Evolutionary conservation across 2,797 vertebrate species (phyloP), one percentile per base, ranked within the genome.

Genomic region (Peromyscus eremicus): DNA sequence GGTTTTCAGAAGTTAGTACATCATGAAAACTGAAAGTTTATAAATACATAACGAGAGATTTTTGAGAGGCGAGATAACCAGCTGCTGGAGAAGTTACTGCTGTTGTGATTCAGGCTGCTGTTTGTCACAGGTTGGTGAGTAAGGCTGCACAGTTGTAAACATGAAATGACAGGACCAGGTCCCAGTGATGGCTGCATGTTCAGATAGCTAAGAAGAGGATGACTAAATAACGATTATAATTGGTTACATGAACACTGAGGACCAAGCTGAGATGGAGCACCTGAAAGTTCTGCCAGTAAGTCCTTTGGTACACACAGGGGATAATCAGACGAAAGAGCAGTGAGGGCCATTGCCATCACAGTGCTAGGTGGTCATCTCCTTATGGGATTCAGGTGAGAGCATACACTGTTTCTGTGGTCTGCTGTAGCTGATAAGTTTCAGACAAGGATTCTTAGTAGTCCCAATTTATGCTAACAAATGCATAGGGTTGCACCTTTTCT

Each of bases 241-340:
- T 57, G 16, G 14, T 37, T 40, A 0, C 23, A 16, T 55, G 23
- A 55, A 71, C 0, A 57, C 16, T 21, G 40, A 71, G 9, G 16
- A 40, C 16, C 49, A 40, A 57, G 49, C 23, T 57, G n/a, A 57
- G 9, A 11, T 29, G 68, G 37, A 29, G 14, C 14, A 2, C 7
- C 49, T 4, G 4, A 29, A 17, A 8, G 5, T 19, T 29, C 9
- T 73, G 8, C n/a, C 8, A 3, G 2, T 12, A 40, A 29, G 9
- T 27, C 49, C 25, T 29, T 68, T 29, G 34, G 14, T 55, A 23
- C n/a, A 57, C n/a, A 40, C 9, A 87, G n/a, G 12, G 34, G 4
- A 37, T 27, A 7, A 17, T 37, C 34, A 11, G 46, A 55, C 55
- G 23, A 17, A 23, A 70, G 43, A 19, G 19, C 5, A 17, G 9